phyloP scores from a whole-genome alignment of 2,888 invertebrate genomes.

The Pantelozetes paolii region DNA sequence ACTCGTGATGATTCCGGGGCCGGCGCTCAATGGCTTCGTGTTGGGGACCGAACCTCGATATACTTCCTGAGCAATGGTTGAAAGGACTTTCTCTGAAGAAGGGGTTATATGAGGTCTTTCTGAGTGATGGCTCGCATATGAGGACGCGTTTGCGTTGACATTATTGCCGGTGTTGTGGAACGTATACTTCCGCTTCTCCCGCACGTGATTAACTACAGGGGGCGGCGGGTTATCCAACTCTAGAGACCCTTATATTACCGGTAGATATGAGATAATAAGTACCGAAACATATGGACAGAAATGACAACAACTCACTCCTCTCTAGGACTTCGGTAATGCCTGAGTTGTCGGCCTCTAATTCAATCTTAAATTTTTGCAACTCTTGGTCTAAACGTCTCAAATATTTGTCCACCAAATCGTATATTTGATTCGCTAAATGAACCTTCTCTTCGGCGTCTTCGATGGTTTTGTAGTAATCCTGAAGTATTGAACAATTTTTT shows the following conservation, averaged over 20 bases:
- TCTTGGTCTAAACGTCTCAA: conserved; percentile 81
- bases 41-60: not conserved
- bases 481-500: conserved; percentile 53
- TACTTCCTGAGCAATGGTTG: conserved; percentile 23
- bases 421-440: conserved; percentile 85
- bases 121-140: not conserved
- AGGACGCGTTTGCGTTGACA: not conserved
- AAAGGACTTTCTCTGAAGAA: conserved; percentile 17
- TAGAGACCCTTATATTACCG: conserved; percentile 63
- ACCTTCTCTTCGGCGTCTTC: conserved; percentile 97
- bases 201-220: conserved; percentile 34
- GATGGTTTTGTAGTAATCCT: conserved; percentile 82
- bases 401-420: conserved; percentile 89
- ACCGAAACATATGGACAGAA: too few species aligned
- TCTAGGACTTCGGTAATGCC: conserved; percentile 94
- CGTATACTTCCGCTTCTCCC: conserved; percentile 39
- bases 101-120: not conserved
- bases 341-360: conserved; percentile 96
- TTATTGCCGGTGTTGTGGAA: conserved; percentile 21
- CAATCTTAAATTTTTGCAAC: conserved; percentile 95
- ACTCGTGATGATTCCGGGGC: not conserved
- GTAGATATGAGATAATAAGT: conserved; percentile 39
- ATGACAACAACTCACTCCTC: conserved; percentile 61
- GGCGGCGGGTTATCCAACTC: conserved; percentile 68
- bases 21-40: not conserved